Base-by-base conservation (phyloP, 1,140 invertebrate genomes). In the Bombus consobrinus region DNA sequence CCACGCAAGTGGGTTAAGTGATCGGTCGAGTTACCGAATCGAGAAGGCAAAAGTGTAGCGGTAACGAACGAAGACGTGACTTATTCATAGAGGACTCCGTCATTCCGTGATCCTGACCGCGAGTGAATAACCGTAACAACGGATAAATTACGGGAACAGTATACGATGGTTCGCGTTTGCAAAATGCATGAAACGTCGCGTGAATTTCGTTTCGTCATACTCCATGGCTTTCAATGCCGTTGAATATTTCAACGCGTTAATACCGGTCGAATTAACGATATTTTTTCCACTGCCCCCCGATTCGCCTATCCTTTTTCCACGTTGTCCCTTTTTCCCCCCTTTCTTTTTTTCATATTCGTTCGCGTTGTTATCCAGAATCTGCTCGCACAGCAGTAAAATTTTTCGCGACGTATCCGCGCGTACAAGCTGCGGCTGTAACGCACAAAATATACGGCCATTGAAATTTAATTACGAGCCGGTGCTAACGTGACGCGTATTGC, bases 241-340 rank as follows among this genome's bases (percentile, higher is more conserved):
- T 74, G 39, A 64, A 74, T 74, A 82, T 82, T 82, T 74, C 68
- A 73, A 73, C 80, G 80, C 53, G 80, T 74, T 82, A 82, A 82
- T 71, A 34, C 22, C 53, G 15, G 34, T 62, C 22, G 80, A 59
- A 75, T 82, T 47, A 64, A 82, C 81, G 81, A 82, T 75, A 75
- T 34, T 43, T 34, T 32, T 39, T 28, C 25, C 28, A 13, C 69
- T 15, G 37, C 8, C n/a, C 15, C 4, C 25, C 43, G 34, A 25
- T 59, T 59, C 28, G 9, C 28, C 18, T 8, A 28, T 2, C 4
- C 18, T 71, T 12, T n/a, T 25, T 34, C 2, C 9, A 10, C 59
- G 59, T 12, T 62, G 59, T 28, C 3, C 12, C 10, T 71, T 12
- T 22, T 2, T 34, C 34, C 34, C 34, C 62, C 18, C 4, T 41